A percentile compares a stretch with the other conserved stretches of the same genome.
phyloP scores from a whole-genome alignment of 1,140 invertebrate species.

The Augochlora pura region DNA sequence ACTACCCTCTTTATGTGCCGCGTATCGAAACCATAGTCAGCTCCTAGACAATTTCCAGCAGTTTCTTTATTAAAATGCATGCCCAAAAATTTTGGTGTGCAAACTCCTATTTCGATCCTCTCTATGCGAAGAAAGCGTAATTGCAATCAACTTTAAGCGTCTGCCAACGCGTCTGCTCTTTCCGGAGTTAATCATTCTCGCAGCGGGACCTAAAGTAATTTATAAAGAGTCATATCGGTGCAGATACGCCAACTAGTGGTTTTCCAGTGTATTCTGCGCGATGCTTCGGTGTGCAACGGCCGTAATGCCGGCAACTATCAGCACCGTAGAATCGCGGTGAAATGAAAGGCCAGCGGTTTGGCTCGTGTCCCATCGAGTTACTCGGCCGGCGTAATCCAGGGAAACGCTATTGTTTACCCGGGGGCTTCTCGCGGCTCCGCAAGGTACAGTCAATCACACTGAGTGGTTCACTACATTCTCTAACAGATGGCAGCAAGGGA shows the following conservation, averaged over 20 bases:
- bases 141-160: no score
- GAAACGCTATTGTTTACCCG: conserved; percentile 35
- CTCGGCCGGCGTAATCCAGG: neutral
- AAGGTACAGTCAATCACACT: conserved; percentile 39
- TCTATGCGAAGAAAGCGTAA: no score
- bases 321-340: neutral
- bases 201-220: no score
- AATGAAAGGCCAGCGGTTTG: neutral
- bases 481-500: conserved; percentile 65
- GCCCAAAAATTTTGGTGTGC: no score
- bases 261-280: neutral
- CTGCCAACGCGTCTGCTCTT: no score
- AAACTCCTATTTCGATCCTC: no score
- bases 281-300: neutral
- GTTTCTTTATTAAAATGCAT: no score
- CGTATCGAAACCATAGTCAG: no score
- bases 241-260: neutral
- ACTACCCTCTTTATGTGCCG: no score
- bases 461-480: conserved; percentile 41
- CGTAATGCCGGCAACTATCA: conserved; percentile 10
- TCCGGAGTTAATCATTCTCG: no score
- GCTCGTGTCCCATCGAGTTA: conserved; percentile 18
- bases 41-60: no score
- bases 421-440: conserved; percentile 3
- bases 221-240: neutral